phyloP scores from a whole-genome alignment of 2,797 vertebrate genomes.

The Chromis chromis region DNA sequence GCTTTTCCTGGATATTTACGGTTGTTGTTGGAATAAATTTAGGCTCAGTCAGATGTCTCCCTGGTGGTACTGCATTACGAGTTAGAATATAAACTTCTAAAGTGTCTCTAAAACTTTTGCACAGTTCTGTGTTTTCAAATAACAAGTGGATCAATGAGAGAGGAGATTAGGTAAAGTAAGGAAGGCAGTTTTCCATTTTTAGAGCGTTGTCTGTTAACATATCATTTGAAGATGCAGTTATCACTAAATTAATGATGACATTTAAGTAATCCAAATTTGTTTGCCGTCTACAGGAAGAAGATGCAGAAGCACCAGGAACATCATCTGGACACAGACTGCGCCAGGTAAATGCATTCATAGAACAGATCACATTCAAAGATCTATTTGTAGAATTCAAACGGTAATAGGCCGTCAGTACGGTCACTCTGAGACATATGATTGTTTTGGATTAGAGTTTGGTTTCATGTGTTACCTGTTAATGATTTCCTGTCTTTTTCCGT shows the following conservation, averaged over 20 bases:
- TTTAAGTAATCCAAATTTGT: slow-evolving; percentile 14
- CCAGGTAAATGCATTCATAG: slow-evolving; percentile 75
- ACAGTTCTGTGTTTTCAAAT: not conserved
- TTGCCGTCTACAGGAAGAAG: slow-evolving; percentile 78
- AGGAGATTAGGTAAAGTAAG: not conserved
- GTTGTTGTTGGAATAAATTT: not conserved
- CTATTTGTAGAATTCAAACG: no score
- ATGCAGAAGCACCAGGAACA: slow-evolving; percentile 83
- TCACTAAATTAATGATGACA: not conserved
- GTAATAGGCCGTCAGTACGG: not conserved
- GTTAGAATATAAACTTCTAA: not conserved
- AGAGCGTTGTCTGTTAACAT: not conserved
- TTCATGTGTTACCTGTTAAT: not conserved
- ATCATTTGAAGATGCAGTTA: not conserved
- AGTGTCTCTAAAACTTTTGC: not conserved
- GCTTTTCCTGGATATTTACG: not conserved
- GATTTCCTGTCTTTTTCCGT: slow-evolving; percentile 39
- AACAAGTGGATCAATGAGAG: not conserved
- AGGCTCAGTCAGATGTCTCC: not conserved
- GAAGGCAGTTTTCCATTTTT: slow-evolving; percentile 12
- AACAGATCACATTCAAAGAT: no score
- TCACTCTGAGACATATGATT: not conserved
- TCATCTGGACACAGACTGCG: slow-evolving; percentile 82
- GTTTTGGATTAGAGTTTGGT: not conserved
- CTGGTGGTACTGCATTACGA: not conserved